A percentile compares a stretch with the other conserved stretches of the same genome.
Conservation (phyloP, 2,113 vertebrate species). For the Rutilus rutilus region DNA sequence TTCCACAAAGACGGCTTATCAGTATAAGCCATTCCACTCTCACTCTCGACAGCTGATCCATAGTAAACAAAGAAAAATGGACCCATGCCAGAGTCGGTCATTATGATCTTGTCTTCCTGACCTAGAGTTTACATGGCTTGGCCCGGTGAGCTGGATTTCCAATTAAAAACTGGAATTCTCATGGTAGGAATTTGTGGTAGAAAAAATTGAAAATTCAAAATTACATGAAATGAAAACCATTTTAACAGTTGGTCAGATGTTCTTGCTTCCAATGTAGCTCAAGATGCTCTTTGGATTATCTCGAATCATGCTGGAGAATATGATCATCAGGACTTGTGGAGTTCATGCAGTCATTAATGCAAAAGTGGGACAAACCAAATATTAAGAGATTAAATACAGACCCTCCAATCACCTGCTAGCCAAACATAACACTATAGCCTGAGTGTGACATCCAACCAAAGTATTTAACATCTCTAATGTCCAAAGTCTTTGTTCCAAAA, state of each 20-base stretch:
- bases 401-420: neutral
- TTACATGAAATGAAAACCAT: neutral
- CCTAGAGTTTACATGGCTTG: conserved; percentile 34
- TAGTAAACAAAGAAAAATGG: neutral
- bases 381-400: neutral
- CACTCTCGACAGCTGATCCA: neutral
- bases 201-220: too few relatives aligned
- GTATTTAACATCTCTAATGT: neutral
- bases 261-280: neutral
- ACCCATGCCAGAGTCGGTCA: neutral
- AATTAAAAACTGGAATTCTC: conserved; percentile 22
- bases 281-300: neutral
- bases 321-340: neutral
- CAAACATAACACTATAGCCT: neutral
- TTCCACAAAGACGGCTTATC: conserved; percentile 16
- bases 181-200: neutral
- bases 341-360: neutral
- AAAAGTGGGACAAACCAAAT: neutral
- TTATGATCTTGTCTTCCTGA: conserved; percentile 18
- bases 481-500: neutral
- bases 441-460: neutral
- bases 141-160: conserved; percentile 2
- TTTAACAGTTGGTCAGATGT: neutral
- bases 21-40: neutral
- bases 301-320: neutral